Percentiles rank a stretch among this genome's conserved stretches.
Conservation (phyloP, 2,888 invertebrate genomes). For the Acronicta aceris region DNA sequence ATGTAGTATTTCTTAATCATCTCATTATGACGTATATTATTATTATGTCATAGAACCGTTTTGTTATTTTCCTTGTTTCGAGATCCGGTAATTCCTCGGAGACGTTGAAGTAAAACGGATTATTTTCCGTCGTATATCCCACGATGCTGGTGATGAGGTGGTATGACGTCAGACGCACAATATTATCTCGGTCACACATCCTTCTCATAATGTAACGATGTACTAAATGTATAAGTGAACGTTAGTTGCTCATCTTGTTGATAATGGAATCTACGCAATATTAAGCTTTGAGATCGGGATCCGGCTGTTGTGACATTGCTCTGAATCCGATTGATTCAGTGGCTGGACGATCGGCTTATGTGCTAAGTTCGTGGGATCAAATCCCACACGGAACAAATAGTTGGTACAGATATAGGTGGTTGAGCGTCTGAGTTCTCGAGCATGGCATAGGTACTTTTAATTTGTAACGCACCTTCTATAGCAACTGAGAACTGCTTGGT, state of each 20-base stretch:
- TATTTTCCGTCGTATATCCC: constrained; percentile 57
- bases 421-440: neutral
- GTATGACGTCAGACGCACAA: constrained; percentile 61
- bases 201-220: constrained; percentile 59
- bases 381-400: neutral
- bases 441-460: neutral
- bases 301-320: constrained; percentile 20
- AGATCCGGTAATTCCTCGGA: constrained; percentile 54
- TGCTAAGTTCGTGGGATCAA: too few species aligned
- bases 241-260: constrained; percentile 30
- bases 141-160: constrained; percentile 42
- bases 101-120: constrained; percentile 47
- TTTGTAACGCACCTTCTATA: too few species aligned
- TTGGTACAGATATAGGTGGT: too few species aligned
- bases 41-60: constrained; percentile 43
- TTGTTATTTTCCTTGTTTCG: constrained; percentile 51
- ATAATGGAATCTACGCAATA: constrained; percentile 41
- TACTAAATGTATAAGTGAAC: constrained; percentile 47
- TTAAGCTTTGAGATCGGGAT: constrained; percentile 42
- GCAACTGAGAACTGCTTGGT: too few species aligned
- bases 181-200: constrained; percentile 60
- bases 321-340: constrained; percentile 5
- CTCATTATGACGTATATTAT: constrained; percentile 33
- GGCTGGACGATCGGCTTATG: too few species aligned
- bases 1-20: constrained; percentile 41